Percentiles rank a stretch among this genome's conserved stretches.
Conservation (phyloP, 2,797 vertebrate species). For the Triplophysa yarkandensis region DNA sequence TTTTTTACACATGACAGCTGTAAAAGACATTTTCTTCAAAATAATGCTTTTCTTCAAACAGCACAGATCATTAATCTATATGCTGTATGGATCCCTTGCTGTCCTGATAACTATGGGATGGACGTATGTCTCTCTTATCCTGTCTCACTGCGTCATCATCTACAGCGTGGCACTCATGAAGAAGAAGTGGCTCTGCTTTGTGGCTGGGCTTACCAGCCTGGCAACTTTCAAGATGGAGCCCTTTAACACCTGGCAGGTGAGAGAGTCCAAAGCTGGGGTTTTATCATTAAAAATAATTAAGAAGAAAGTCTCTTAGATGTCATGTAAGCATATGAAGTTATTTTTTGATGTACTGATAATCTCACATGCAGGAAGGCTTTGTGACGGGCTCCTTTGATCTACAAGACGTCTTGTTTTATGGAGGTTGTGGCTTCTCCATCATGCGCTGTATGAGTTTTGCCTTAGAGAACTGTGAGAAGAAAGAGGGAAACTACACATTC, state of each 20-base stretch:
- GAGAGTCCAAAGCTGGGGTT: not conserved
- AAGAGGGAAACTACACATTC: conserved; percentile 86
- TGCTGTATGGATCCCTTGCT: conserved; percentile 82
- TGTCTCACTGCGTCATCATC: conserved; percentile 89
- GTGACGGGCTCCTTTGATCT: conserved; percentile 88
- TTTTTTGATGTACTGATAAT: not conserved
- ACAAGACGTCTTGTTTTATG: conserved; percentile 93
- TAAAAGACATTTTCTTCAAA: not conserved
- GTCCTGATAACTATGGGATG: conserved; percentile 90
- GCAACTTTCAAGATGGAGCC: conserved; percentile 94
- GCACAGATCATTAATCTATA: conserved; percentile 91
- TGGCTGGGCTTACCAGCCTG: conserved; percentile 84
- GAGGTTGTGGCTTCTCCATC: conserved; percentile 89
- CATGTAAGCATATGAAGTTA: not conserved
- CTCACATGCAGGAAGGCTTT: conserved; percentile 78
- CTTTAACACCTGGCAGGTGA: conserved; percentile 93
- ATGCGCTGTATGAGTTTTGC: conserved; percentile 96
- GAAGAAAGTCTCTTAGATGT: not conserved
- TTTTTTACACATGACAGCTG: conserved; percentile 9
- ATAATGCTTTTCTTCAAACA: conserved; percentile 62
- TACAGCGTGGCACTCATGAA: conserved; percentile 85
- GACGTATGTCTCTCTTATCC: conserved; percentile 84
- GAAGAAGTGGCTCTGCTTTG: conserved; percentile 87
- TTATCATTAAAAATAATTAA: no score
- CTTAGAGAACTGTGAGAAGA: conserved; percentile 86